Percentiles rank a stretch among this genome's conserved stretches.
phyloP scores from a whole-genome alignment of 2,797 vertebrate species.

The Carcharodon carcharias region DNA sequence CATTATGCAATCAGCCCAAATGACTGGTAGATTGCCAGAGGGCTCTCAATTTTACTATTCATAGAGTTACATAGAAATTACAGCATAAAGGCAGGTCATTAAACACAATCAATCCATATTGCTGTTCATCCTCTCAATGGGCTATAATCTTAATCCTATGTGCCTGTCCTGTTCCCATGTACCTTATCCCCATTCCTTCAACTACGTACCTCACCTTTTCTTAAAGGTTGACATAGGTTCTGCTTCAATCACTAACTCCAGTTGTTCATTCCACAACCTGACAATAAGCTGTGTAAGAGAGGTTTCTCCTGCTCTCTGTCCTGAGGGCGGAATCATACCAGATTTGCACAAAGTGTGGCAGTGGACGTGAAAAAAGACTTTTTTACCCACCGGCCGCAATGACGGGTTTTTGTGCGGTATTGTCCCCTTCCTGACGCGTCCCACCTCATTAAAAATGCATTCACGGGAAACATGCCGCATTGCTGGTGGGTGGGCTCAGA shows the following conservation, averaged over 20 bases:
- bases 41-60: neutral
- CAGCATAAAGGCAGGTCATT: neutral
- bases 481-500: too few relatives aligned
- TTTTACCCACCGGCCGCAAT: too few relatives aligned
- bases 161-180: neutral
- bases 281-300: neutral
- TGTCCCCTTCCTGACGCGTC: too few relatives aligned
- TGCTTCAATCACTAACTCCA: neutral
- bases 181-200: neutral
- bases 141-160: neutral
- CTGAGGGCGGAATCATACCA: too few relatives aligned
- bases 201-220: neutral
- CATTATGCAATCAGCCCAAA: conserved; percentile 17
- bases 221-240: neutral
- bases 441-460: too few relatives aligned
- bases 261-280: neutral
- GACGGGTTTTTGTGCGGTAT: too few relatives aligned
- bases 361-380: too few relatives aligned
- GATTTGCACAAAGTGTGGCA: too few relatives aligned
- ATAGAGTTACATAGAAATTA: conserved; percentile 6
- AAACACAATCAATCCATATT: neutral
- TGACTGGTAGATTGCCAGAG: conserved; percentile 5
- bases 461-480: too few relatives aligned
- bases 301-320: neutral
- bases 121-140: neutral